These are phyloP conservation scores for Phyllostomus hastatus DNA, from an alignment of 2,113 vertebrate species.

Conservation along the genomic window DNA sequence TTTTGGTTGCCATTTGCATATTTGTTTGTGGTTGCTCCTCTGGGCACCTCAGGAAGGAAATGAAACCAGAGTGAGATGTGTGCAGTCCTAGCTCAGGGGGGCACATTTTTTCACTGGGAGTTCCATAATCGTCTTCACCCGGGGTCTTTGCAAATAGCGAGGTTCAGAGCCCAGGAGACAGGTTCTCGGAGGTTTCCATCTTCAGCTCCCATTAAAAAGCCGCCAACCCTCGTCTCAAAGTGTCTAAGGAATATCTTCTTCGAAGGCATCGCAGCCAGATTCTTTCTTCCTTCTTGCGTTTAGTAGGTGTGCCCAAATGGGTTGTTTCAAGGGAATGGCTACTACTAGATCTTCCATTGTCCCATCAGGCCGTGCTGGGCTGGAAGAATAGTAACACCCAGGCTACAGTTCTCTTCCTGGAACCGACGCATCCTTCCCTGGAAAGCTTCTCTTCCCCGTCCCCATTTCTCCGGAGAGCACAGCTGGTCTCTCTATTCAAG, in stretches of 20 bases:
- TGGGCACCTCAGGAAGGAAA: neutral
- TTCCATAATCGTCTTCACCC: neutral
- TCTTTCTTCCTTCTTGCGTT: neutral
- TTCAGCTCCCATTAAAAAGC: neutral
- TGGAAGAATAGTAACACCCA: neutral
- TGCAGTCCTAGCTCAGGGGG: neutral
- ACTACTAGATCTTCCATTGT: neutral
- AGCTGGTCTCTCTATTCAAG: neutral
- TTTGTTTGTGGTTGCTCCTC: neutral
- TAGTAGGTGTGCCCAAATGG: neutral
- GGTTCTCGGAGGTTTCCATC: neutral
- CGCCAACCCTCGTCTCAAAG: conserved; percentile 31
- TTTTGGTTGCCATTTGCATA: conserved; percentile 53
- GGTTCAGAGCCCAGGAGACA: neutral
- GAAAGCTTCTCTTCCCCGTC: neutral
- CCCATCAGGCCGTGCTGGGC: neutral
- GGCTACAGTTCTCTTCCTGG: neutral
- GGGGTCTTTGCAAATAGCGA: neutral
- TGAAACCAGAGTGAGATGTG: neutral
- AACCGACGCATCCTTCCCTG: neutral
- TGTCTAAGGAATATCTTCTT: neutral
- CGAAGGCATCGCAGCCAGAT: neutral
- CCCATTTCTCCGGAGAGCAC: neutral
- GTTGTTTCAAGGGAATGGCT: neutral
- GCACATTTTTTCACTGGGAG: neutral